Conservation (phyloP, 2,888 invertebrate species). For the Lasioglossum morio region DNA sequence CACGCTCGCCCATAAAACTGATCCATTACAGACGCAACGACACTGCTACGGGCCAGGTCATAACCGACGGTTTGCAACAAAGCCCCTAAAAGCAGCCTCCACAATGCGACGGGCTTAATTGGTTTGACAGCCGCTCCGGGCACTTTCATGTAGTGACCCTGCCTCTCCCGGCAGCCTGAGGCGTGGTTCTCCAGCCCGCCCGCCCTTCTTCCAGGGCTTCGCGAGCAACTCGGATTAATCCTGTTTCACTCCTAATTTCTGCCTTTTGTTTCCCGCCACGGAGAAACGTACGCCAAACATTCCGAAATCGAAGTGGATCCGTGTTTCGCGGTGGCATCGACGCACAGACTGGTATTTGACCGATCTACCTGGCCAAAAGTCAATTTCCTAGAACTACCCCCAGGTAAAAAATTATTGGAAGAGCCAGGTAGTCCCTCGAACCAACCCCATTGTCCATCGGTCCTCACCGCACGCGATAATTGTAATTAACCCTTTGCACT, state of each 20-base stretch:
- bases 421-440: no score
- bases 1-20: conserved; percentile 65
- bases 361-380: no score
- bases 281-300: not conserved
- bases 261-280: not conserved
- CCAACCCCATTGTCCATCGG: no score
- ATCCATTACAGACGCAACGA: conserved; percentile 66
- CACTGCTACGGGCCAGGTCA: conserved; percentile 45
- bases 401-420: no score
- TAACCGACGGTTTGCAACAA: conserved; percentile 59
- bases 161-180: not conserved
- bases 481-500: no score
- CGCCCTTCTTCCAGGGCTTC: conserved; percentile 23
- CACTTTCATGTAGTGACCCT: conserved; percentile 50
- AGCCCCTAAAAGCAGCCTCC: conserved; percentile 66
- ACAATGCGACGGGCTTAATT: conserved; percentile 70
- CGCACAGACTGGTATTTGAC: no score
- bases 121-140: conserved; percentile 65
- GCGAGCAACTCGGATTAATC: conserved; percentile 16
- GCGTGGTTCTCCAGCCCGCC: not conserved
- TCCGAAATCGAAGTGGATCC: not conserved
- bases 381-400: no score
- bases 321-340: conserved; percentile 7
- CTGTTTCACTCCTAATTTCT: conserved; percentile 24
- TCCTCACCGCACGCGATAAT: no score